A percentile compares a stretch with the other conserved stretches of the same genome.
phyloP scores from a whole-genome alignment of 1,140 invertebrate species.

The Orchesella cincta region DNA sequence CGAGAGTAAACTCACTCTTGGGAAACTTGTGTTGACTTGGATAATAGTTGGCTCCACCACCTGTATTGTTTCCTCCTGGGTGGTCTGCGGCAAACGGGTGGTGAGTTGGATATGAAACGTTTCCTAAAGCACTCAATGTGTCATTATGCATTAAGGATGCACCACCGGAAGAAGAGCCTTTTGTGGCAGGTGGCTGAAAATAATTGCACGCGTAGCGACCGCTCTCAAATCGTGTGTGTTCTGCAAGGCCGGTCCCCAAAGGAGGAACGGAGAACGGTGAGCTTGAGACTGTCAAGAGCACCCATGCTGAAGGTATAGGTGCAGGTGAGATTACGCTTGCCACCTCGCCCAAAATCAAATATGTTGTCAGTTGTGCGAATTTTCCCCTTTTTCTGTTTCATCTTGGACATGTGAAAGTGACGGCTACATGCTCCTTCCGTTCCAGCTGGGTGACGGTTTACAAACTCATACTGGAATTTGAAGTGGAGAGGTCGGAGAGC shows the following conservation, averaged over 20 bases:
- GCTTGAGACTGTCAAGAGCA: conserved; percentile 55
- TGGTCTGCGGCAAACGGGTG: background rate
- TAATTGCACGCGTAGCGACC: conserved; percentile 61
- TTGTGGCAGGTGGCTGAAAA: background rate
- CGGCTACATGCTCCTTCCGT: conserved; percentile 47
- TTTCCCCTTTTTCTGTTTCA: conserved; percentile 59
- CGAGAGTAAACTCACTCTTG: conserved; percentile 34
- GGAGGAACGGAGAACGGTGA: conserved; percentile 71
- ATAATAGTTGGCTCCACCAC: background rate
- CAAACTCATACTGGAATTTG: conserved; percentile 51
- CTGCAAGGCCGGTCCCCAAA: conserved; percentile 67
- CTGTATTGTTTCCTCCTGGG: background rate
- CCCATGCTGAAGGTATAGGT: conserved; percentile 70
- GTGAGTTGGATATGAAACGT: background rate
- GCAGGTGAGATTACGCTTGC: conserved; percentile 71
- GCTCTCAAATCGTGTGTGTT: conserved; percentile 70
- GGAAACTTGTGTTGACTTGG: background rate
- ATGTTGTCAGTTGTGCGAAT: conserved; percentile 72
- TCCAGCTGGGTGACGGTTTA: conserved; percentile 40
- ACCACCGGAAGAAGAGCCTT: background rate
- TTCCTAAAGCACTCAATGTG: background rate
- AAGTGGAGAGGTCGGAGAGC: conserved; percentile 69
- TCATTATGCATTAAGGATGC: background rate
- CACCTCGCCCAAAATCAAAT: conserved; percentile 74
- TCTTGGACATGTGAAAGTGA: conserved; percentile 41